Evolutionary conservation across 2,113 vertebrate genomes (phyloP).

Genomic region (Brachypodius melanocephalos): DNA sequence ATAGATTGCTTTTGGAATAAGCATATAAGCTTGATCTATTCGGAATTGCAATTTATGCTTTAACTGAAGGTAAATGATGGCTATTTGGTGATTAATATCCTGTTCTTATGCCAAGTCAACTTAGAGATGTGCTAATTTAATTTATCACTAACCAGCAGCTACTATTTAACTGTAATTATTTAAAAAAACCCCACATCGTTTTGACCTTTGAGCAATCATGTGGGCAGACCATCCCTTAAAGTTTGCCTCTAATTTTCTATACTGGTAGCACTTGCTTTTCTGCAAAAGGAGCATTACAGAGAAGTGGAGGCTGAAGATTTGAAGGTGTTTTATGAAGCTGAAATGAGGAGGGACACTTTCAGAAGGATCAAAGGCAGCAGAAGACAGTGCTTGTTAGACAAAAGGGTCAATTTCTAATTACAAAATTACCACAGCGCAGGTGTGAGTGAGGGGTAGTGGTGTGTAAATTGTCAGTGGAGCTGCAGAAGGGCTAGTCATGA

Average conservation of each 20-base stretch:
- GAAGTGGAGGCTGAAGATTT: neutral
- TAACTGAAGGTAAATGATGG: conserved; percentile 17
- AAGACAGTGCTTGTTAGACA: neutral
- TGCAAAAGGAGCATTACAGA: neutral
- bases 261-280: neutral
- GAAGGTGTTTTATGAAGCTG: neutral
- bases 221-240: neutral
- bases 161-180: neutral
- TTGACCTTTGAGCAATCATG: neutral
- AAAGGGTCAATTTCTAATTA: neutral
- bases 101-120: conserved; percentile 9
- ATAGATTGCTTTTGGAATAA: conserved; percentile 18
- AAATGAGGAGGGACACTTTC: neutral
- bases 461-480: neutral
- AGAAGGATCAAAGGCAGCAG: neutral
- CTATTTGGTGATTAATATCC: conserved; percentile 29
- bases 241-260: neutral
- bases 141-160: conserved; percentile 28
- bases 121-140: conserved; percentile 9
- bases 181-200: neutral
- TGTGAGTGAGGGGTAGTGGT: neutral
- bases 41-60: conserved; percentile 26
- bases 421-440: neutral
- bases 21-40: neutral
- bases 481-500: neutral